phyloP scores from a whole-genome alignment of 1,140 invertebrate genomes.

The Yoshiicerus persimilis region DNA sequence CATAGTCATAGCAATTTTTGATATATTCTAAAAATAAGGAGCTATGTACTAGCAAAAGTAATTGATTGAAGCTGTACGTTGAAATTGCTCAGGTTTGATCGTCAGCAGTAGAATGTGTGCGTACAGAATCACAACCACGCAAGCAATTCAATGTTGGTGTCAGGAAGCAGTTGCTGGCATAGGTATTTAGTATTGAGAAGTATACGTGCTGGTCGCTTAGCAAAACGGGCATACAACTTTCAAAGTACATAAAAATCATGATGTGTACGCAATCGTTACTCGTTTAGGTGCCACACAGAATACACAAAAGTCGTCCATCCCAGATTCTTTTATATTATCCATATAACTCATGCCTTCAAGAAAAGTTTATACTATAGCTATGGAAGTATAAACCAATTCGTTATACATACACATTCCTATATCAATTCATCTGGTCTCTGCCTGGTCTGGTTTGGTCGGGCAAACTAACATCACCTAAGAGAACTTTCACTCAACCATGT shows the following conservation, averaged over 20 bases:
- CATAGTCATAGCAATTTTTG: too few species aligned
- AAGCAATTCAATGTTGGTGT: background rate
- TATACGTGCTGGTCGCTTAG: background rate
- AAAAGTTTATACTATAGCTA: too few species aligned
- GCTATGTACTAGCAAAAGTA: background rate
- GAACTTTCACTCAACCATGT: background rate
- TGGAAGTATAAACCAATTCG: background rate
- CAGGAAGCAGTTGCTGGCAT: background rate
- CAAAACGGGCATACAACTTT: background rate
- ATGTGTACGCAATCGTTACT: constrained; percentile 12
- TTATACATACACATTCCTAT: background rate
- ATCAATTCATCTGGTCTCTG: background rate
- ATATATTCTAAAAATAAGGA: background rate
- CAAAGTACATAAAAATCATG: constrained; percentile 3
- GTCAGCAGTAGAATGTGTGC: background rate
- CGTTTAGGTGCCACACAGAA: background rate
- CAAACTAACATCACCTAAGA: background rate
- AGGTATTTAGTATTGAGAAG: background rate
- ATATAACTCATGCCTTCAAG: background rate
- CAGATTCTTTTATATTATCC: background rate
- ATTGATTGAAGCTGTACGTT: background rate
- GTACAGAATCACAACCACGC: background rate
- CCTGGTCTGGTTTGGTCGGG: too few species aligned
- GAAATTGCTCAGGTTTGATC: background rate
- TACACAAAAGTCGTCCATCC: background rate